phyloP scores from a whole-genome alignment of 37 sponge, comb jelly and placozoan species.

The Eunapius fragilis region DNA sequence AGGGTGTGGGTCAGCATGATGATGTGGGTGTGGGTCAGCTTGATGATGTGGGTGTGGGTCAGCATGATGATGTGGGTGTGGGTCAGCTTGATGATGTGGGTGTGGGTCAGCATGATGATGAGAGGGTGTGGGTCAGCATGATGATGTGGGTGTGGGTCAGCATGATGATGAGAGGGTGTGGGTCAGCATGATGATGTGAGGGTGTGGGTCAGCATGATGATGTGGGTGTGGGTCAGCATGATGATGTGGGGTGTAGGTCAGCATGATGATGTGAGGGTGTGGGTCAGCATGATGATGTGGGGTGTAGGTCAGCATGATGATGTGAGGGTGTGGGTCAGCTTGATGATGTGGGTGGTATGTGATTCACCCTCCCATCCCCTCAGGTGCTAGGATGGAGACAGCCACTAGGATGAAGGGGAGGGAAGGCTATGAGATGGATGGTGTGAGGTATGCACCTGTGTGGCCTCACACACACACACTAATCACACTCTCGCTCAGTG shows the following conservation, averaged over 20 bases:
- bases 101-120: no score
- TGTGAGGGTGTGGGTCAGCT: neutral
- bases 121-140: no score
- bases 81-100: no score
- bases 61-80: no score
- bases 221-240: no score
- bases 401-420: constrained; percentile 46
- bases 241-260: no score
- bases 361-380: neutral
- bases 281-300: no score
- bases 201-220: constrained; percentile 53
- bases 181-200: constrained; percentile 71
- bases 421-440: constrained; percentile 68
- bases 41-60: no score
- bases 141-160: neutral
- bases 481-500: constrained; percentile 43
- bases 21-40: constrained; percentile 56
- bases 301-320: no score
- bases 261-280: no score
- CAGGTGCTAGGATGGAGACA: constrained; percentile 72
- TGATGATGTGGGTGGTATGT: neutral
- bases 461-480: no score
- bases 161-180: constrained; percentile 62
- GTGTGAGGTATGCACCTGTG: constrained; percentile 73
- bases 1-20: constrained; percentile 85